phyloP scores from a whole-genome alignment of 35 echinoderm and acorn worm genomes.

The Heliocidaris tuberculata region DNA sequence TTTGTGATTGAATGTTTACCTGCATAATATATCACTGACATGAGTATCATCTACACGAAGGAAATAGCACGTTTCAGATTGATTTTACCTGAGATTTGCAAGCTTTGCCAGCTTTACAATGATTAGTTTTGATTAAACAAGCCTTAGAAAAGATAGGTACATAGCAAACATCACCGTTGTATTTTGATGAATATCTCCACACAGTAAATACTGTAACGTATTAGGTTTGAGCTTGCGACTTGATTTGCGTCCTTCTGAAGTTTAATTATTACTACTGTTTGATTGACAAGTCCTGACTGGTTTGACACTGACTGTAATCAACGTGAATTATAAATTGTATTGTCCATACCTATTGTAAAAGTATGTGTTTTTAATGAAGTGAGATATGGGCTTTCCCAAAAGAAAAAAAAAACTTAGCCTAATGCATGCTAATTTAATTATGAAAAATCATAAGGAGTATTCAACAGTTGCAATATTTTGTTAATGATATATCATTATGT shows the following conservation, averaged over 20 bases:
- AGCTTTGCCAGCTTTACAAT: conserved; percentile 5
- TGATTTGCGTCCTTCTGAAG: not conserved
- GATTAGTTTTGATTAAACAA: not conserved
- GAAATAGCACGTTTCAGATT: conserved; percentile 9
- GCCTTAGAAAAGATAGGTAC: not conserved
- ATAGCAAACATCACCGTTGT: not conserved
- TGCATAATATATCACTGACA: not conserved
- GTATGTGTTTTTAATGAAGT: not conserved
- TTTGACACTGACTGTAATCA: not conserved
- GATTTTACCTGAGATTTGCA: not conserved
- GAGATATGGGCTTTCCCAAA: not conserved
- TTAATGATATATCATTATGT: too few relatives aligned
- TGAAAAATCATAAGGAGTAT: too few relatives aligned
- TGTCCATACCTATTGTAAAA: not conserved
- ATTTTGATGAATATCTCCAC: not conserved
- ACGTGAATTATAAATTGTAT: not conserved
- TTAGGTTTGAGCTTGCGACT: not conserved
- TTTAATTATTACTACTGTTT: not conserved
- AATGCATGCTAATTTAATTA: too few relatives aligned
- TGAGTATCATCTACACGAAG: not conserved
- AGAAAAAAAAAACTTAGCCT: not conserved
- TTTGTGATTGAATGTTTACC: conserved; percentile 11
- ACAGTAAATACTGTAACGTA: not conserved
- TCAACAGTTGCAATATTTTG: too few relatives aligned
- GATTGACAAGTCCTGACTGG: not conserved